A percentile compares a stretch with the other conserved stretches of the same genome.
These are phyloP conservation scores for Hypotaenidia okinawae DNA, from an alignment of 2,797 vertebrate species.

Conservation along the genomic window DNA sequence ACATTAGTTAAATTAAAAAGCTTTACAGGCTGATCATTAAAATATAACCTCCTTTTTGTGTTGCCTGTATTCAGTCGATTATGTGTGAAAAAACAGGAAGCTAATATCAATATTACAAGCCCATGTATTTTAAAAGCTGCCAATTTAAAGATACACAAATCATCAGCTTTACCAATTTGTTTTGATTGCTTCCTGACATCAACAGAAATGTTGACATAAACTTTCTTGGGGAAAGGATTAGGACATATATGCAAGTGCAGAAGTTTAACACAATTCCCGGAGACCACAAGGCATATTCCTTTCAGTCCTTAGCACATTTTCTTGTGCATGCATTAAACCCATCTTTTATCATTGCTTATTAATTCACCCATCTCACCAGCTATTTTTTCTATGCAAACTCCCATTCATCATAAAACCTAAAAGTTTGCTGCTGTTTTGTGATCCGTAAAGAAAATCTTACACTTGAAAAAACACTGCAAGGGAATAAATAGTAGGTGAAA, in stretches of 20 bases:
- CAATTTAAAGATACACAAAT: conserved; percentile 20
- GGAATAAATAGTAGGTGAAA: background rate
- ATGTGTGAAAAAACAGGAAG: background rate
- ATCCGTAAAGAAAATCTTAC: background rate
- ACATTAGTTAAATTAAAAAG: background rate
- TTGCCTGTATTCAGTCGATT: background rate
- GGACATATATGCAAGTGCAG: background rate
- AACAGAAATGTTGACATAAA: conserved; percentile 20
- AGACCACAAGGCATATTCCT: background rate
- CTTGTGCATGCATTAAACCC: background rate
- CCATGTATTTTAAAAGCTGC: conserved; percentile 21
- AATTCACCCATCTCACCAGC: background rate
- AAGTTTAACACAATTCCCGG: conserved; percentile 16
- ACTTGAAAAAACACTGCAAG: background rate
- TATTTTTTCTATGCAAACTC: background rate
- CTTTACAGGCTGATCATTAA: background rate
- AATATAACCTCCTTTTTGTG: background rate
- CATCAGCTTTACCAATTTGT: background rate
- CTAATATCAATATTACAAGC: background rate
- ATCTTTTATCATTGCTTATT: background rate
- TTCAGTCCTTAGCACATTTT: background rate
- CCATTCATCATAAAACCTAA: background rate
- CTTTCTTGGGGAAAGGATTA: background rate
- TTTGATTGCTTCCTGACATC: conserved; percentile 13
- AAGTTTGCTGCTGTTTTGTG: background rate